Evolutionary conservation across 2,797 vertebrate genomes (phyloP), one percentile per base, ranked within the genome.

Genomic region (Poeciliopsis infans): DNA sequence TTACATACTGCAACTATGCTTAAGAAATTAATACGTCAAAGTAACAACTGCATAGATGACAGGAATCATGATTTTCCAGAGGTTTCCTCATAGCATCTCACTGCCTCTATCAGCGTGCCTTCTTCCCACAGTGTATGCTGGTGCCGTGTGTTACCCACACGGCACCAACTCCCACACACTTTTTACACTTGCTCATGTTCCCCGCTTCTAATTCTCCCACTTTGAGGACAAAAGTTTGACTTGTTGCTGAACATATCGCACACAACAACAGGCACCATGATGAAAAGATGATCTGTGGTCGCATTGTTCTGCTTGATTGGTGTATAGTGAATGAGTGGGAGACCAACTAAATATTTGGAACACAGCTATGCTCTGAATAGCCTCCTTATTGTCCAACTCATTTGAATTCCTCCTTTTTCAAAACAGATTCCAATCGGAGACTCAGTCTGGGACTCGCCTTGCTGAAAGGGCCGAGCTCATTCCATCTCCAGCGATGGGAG

Each of bases 391-490:
- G 76, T 91, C 82, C 75, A 49, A 51, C 70, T 77, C 41, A 49
- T 89, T 90, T 82, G 70, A 91, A 78, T 83, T 79, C 46, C 69
- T 46, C 4, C 11, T 75, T 75, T 74, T 75, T 72, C 7, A 2
- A 75, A 81, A 77, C 72, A 80, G 80, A 88, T 90, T 79, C 81
- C 69, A 88, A 88, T 88, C 73, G 25, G 46, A 68, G 69, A 36
- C 82, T 77, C 31, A 31, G 72, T n/a, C 70, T 69, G 64, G 80
- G 80, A 83, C 82, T 6, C 79, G 39, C 66, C 78, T 82, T 87
- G 82, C 79, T 84, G 88, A 87, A 90, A 74, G 23, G 88, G 84
- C 76, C 79, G 47, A 86, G 77, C 83, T 91, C 86, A 84, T 88
- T 89, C 90, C 86, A 64, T 45, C 78, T 85, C 77, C 73, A 68